These are phyloP conservation scores for Tonatia bakeri DNA, from an alignment of 2,113 vertebrate genomes.

Conservation along the genomic window DNA sequence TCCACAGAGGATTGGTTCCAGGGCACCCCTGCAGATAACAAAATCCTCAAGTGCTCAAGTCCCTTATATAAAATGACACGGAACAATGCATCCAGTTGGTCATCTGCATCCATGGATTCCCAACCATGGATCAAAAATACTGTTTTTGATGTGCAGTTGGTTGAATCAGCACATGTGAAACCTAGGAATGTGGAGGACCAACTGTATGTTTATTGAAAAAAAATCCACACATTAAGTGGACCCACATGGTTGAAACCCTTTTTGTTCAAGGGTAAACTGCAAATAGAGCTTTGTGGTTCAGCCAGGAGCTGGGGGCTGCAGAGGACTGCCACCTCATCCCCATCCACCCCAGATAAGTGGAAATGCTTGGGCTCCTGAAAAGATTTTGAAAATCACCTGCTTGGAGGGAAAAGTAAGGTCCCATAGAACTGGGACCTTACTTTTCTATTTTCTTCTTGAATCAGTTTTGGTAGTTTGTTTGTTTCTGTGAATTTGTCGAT, in stretches of 20 bases:
- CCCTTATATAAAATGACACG: neutral
- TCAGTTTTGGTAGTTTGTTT: neutral
- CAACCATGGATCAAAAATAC: neutral
- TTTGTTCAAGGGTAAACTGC: neutral
- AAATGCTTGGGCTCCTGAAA: neutral
- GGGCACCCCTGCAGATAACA: neutral
- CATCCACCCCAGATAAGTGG: neutral
- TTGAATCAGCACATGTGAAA: neutral
- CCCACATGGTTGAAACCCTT: neutral
- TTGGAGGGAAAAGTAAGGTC: neutral
- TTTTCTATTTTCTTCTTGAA: neutral
- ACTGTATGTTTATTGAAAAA: neutral
- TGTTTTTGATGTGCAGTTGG: neutral
- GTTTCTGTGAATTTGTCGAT: neutral
- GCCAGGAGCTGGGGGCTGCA: neutral
- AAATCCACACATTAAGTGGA: neutral
- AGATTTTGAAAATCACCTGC: neutral
- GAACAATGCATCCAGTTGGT: neutral
- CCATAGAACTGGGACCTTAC: neutral
- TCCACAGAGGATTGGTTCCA: neutral
- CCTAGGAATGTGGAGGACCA: neutral
- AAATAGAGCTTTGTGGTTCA: neutral
- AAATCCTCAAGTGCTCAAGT: neutral
- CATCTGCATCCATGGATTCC: neutral
- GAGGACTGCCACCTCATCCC: neutral